These are phyloP conservation scores for Epirrita christyi DNA, from an alignment of 2,888 invertebrate genomes.

Conservation along the genomic window DNA sequence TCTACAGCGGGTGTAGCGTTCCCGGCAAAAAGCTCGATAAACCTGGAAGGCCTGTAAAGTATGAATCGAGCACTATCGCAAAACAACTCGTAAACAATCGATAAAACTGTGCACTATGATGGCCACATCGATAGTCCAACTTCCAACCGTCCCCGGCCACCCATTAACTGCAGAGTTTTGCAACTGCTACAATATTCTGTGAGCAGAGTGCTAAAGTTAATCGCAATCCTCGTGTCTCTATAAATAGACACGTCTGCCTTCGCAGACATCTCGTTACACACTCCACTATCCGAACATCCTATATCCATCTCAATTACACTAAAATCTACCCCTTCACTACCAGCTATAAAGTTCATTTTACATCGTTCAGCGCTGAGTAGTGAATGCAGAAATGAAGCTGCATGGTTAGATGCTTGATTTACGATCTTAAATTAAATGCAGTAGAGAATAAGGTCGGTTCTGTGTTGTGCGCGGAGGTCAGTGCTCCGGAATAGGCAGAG, in stretches of 20 bases:
- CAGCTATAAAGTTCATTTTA: constrained; percentile 47
- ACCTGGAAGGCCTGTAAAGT: constrained; percentile 11
- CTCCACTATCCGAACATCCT: constrained; percentile 44
- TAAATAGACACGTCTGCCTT: constrained; percentile 78
- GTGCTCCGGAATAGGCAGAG: constrained; percentile 59
- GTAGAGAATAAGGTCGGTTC: constrained; percentile 45
- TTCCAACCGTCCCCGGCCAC: constrained; percentile 48
- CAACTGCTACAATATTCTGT: constrained; percentile 22
- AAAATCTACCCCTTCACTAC: constrained; percentile 43
- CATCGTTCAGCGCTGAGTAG: constrained; percentile 8
- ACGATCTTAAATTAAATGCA: constrained; percentile 38
- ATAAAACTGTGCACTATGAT: constrained; percentile 43
- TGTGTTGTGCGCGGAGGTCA: constrained; percentile 36
- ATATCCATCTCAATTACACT: constrained; percentile 27
- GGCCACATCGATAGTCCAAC: constrained; percentile 45
- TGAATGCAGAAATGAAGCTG: constrained; percentile 35
- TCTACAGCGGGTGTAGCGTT: no score
- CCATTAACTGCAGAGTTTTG: constrained; percentile 48
- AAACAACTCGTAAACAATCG: constrained; percentile 53
- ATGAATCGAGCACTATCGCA: constrained; percentile 14
- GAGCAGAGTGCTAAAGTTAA: constrained; percentile 59
- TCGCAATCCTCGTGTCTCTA: constrained; percentile 65
- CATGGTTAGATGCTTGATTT: constrained; percentile 25
- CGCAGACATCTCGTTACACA: constrained; percentile 66
- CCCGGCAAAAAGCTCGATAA: constrained; percentile 17